Conservation (phyloP, 2,797 vertebrate species). For the Discoglossus pictus region DNA sequence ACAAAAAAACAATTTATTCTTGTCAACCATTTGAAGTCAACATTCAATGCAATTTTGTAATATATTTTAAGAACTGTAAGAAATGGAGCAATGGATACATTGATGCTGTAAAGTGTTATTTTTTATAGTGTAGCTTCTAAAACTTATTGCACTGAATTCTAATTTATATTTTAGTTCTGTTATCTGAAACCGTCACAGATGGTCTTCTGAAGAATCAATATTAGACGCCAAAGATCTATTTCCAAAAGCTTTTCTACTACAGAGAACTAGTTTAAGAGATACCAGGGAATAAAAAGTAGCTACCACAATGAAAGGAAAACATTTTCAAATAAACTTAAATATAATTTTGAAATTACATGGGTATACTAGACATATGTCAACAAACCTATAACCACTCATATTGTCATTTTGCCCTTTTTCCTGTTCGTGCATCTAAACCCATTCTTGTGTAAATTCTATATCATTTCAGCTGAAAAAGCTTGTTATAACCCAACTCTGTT, state of each 20-base stretch:
- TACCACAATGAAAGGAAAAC: constrained; percentile 38
- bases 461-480: too few relatives aligned
- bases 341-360: constrained; percentile 45
- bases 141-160: constrained; percentile 34
- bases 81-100: neutral
- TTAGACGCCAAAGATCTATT: constrained; percentile 49
- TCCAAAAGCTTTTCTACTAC: constrained; percentile 46
- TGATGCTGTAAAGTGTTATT: neutral
- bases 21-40: too few relatives aligned
- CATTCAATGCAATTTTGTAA: too few relatives aligned
- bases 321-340: constrained; percentile 46
- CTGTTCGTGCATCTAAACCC: constrained; percentile 1
- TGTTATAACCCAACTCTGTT: too few relatives aligned
- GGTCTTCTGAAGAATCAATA: constrained; percentile 51
- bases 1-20: too few relatives aligned
- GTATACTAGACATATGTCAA: constrained; percentile 27
- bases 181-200: constrained; percentile 45
- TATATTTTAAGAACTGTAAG: too few relatives aligned
- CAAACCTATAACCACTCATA: constrained; percentile 8
- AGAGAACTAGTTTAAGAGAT: constrained; percentile 43
- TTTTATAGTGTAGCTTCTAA: constrained; percentile 6
- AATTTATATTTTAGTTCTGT: constrained; percentile 45
- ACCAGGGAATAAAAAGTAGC: constrained; percentile 24
- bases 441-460: constrained; percentile 16
- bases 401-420: constrained; percentile 2